Evolutionary conservation across 92 coral and sea anemone species (phyloP).

Genomic region (Plumapathes pennacea): DNA sequence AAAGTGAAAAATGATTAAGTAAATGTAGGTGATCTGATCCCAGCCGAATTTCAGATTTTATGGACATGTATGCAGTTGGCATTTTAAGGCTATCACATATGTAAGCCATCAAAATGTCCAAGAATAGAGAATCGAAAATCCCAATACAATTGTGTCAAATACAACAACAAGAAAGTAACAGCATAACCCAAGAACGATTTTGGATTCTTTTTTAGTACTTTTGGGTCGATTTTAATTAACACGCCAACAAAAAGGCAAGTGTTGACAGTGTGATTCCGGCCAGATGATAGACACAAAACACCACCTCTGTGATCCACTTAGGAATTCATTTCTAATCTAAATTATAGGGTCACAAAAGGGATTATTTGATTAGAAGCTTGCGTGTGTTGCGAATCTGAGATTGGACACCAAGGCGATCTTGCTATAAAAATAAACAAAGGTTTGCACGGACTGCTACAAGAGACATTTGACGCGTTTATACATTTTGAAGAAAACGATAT

Average conservation of each 20-base stretch:
- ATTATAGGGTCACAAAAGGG: conserved; percentile 52
- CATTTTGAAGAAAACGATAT: too few relatives aligned
- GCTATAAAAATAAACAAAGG: conserved; percentile 17
- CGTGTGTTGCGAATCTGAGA: conserved; percentile 18
- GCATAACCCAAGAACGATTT: too few relatives aligned
- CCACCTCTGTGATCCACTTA: conserved; percentile 39
- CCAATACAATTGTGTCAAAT: too few relatives aligned
- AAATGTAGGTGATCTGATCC: too few relatives aligned
- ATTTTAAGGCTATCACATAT: conserved; percentile 20
- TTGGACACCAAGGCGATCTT: conserved; percentile 12
- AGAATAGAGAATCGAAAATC: too few relatives aligned
- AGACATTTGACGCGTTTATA: too few relatives aligned
- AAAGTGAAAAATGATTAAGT: too few relatives aligned
- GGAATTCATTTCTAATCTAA: conserved; percentile 33
- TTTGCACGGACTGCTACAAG: too few relatives aligned
- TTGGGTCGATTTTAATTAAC: conserved; percentile 58
- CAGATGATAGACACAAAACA: conserved; percentile 67
- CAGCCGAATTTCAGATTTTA: too few relatives aligned
- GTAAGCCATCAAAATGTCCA: too few relatives aligned
- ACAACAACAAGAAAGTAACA: too few relatives aligned
- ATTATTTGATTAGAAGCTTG: conserved; percentile 51
- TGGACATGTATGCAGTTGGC: conserved; percentile 20
- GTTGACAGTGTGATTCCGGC: conserved; percentile 69
- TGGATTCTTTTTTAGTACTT: too few relatives aligned
- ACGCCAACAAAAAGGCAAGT: conserved; percentile 58